Base-by-base conservation (phyloP, 1,140 invertebrate genomes). In the Drosophila rhopaloa region DNA sequence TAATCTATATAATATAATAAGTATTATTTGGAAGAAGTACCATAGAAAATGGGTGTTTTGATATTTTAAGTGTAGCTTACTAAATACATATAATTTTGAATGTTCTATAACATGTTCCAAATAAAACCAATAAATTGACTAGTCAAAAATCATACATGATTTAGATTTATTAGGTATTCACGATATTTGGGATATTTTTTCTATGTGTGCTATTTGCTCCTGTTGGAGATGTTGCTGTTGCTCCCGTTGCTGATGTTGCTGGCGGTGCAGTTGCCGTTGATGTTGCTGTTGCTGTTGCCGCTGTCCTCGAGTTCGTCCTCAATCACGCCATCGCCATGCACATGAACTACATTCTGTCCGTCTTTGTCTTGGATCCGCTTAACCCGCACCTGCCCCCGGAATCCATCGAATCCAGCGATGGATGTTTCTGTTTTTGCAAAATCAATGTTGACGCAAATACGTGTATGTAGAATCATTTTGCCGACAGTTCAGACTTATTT, bases 401-500 rank as follows among this genome's bases (percentile, higher is more conserved):
- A 51, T 51, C 48, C 8, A n/a, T 29, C 46, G n/a, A 24, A 37
- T 43, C 27, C 53, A 14, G 13, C 54, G n/a, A 57, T 73, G 55
- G 35, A 72, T 73, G 53, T 73, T 66, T 43, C 68, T 66, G 77
- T 79, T 71, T 46, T 66, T 58, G 79, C 84, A 80, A 89, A 89
- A 88, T 88, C 83, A 88, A 88, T 88, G 83, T 88, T 88, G 83
- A 88, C 83, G 83, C 83, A 88, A 88, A 88, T 88, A 88, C 83
- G 80, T 88, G 84, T 89, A 89, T 89, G 84, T 89, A 89, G 84
- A 89, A 89, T 89, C 84, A 89, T 89, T 89, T 89, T 89, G 86
- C 84, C 84, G 84, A 89, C 84, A 89, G 85, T 83, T 89, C 77
- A 78, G 84, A 89, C 84, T 89, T 89, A 89, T 89, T 89, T 89